phyloP scores from a whole-genome alignment of 2,888 invertebrate species.

The Euplagia quadripunctaria region DNA sequence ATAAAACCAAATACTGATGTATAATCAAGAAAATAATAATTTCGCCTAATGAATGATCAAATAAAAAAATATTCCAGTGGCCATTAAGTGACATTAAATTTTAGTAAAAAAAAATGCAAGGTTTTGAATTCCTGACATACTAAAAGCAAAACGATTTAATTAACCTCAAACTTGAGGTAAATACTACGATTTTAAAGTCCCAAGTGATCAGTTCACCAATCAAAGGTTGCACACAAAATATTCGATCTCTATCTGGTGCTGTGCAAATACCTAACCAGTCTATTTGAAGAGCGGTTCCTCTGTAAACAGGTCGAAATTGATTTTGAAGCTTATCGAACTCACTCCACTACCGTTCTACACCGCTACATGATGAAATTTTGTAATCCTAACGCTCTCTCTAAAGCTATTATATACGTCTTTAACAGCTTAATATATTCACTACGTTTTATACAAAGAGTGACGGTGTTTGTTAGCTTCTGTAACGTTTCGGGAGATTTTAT shows the following conservation, averaged over 20 bases:
- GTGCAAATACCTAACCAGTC: slow-evolving; percentile 57
- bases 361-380: slow-evolving; percentile 59
- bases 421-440: background rate
- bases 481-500: background rate
- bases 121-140: too few relatives aligned
- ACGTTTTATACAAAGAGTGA: background rate
- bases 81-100: too few relatives aligned
- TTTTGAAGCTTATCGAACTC: slow-evolving; percentile 76
- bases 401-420: slow-evolving; percentile 30
- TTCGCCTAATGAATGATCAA: too few relatives aligned
- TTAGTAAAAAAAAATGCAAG: too few relatives aligned
- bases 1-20: too few relatives aligned
- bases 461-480: background rate
- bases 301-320: slow-evolving; percentile 80
- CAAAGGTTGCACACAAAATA: slow-evolving; percentile 44
- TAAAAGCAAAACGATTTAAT: too few relatives aligned
- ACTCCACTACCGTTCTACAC: slow-evolving; percentile 24
- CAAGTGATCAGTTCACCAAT: slow-evolving; percentile 49
- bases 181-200: slow-evolving; percentile 26
- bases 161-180: background rate
- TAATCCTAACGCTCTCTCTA: slow-evolving; percentile 47
- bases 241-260: slow-evolving; percentile 40
- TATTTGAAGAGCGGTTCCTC: slow-evolving; percentile 67
- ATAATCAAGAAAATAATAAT: too few relatives aligned
- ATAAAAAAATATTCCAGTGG: too few relatives aligned